Evolutionary conservation across 2,888 invertebrate genomes (phyloP), one percentile per base, ranked within the genome.

Genomic region (Agrotis segetum): DNA sequence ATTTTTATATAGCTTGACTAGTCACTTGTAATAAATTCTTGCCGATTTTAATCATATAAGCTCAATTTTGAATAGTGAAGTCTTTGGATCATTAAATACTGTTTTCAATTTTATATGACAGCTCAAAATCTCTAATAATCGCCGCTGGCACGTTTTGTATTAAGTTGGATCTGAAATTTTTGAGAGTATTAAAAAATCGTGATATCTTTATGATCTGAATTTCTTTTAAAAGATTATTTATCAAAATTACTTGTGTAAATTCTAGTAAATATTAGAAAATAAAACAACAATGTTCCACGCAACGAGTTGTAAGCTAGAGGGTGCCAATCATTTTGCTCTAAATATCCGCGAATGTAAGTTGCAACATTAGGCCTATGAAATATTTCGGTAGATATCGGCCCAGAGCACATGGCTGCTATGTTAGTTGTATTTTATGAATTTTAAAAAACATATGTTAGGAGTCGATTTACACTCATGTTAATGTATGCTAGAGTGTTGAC

Each of bases 401-500:
- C 77, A 74, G 52, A 64, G 77, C 74, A 44, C 29, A 21, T 81
- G 84, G 83, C 85, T 74, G 81, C 77, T 88, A 85, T 71, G 71
- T 70, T 78, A 74, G 75, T 66, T 88, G 88, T 92, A 90, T 86
- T 88, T 91, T 90, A 92, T 89, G 90, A 91, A 91, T 92, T 90
- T 91, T 89, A 88, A 78, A 90, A 89, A 90, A 89, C 86, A 88
- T 90, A 82, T 90, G 90, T 92, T 90, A 91, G 88, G 88, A 88
- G 89, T 91, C 90, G 88, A 90, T 92, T 91, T 93, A 92, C 93
- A 93, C 92, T 92, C 92, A 88, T 91, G 91, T 92, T 92, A 87
- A 87, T 86, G 90, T 92, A 94, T 92, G 92, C 90, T 92, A 91
- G 93, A 95, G 93, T 93, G 93, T 93, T 92, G 95, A 96, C 95